Conservation (phyloP, 2,888 invertebrate species). For the Drosophila meridiana region DNA sequence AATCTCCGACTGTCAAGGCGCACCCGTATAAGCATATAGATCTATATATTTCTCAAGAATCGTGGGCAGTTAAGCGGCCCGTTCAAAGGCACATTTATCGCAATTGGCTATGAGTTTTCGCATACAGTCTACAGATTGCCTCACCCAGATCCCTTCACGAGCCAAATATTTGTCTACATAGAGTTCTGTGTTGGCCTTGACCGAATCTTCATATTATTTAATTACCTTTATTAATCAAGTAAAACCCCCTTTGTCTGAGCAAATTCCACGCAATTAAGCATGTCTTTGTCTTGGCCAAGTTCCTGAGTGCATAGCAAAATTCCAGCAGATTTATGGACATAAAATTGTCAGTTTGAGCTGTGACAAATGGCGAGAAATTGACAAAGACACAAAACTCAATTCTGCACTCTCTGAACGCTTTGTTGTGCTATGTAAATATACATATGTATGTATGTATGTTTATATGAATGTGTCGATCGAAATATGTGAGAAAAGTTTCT, state of each 20-base stretch:
- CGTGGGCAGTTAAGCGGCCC: conserved; percentile 21
- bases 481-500: conserved; percentile 57
- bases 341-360: not conserved
- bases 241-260: conserved; percentile 4
- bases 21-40: conserved; percentile 36
- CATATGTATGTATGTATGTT: too few species aligned
- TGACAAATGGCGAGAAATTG: conserved; percentile 14
- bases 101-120: conserved; percentile 46
- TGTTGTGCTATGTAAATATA: conserved; percentile 19
- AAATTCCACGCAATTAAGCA: conserved; percentile 8
- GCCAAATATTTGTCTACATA: conserved; percentile 14
- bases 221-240: conserved; percentile 13
- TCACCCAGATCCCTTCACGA: conserved; percentile 22
- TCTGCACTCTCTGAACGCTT: conserved; percentile 11
- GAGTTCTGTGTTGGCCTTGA: conserved; percentile 47
- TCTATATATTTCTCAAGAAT: conserved; percentile 12
- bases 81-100: conserved; percentile 33
- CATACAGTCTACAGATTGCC: conserved; percentile 32
- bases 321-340: conserved; percentile 2
- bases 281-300: conserved; percentile 32
- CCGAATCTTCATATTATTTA: conserved; percentile 40
- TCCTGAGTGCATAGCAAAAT: conserved; percentile 33
- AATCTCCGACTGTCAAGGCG: conserved; percentile 30
- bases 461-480: conserved; percentile 9
- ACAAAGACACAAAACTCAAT: conserved; percentile 13